phyloP scores from a whole-genome alignment of 2,888 invertebrate genomes.

The Ectobius pallidus region DNA sequence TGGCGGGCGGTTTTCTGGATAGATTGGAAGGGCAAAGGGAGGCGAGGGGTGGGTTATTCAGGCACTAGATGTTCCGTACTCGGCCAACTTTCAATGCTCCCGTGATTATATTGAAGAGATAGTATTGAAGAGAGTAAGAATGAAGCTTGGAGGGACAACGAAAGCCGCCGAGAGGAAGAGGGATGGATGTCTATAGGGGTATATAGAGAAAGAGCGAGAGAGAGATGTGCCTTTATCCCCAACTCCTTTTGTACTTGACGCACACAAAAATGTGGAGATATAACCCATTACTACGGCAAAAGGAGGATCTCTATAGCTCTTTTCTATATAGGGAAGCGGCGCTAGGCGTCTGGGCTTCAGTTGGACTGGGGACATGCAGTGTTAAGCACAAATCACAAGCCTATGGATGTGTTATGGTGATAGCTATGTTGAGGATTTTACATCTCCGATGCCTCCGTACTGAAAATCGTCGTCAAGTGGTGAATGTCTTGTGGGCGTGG shows the following conservation, averaged over 20 bases:
- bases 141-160: conserved; percentile 42
- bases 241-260: conserved; percentile 44
- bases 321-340: conserved; percentile 42
- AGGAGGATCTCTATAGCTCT: conserved; percentile 41
- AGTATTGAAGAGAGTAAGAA: conserved; percentile 43
- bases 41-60: conserved; percentile 48
- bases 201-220: conserved; percentile 3
- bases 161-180: conserved; percentile 31
- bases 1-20: not conserved
- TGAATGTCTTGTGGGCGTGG: no score
- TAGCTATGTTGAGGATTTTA: not conserved
- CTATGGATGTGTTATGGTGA: not conserved
- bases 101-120: conserved; percentile 45
- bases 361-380: conserved; percentile 30
- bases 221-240: conserved; percentile 42
- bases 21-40: conserved; percentile 27
- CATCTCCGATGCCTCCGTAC: not conserved
- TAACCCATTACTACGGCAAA: conserved; percentile 44
- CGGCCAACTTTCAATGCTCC: conserved; percentile 45
- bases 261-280: conserved; percentile 45
- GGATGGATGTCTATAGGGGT: not conserved
- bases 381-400: conserved; percentile 12
- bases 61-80: conserved; percentile 44
- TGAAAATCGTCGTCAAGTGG: not conserved
- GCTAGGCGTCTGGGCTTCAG: conserved; percentile 40